These are phyloP conservation scores for Aplodontia rufa DNA, from an alignment of 2,113 vertebrate genomes.

Conservation along the genomic window DNA sequence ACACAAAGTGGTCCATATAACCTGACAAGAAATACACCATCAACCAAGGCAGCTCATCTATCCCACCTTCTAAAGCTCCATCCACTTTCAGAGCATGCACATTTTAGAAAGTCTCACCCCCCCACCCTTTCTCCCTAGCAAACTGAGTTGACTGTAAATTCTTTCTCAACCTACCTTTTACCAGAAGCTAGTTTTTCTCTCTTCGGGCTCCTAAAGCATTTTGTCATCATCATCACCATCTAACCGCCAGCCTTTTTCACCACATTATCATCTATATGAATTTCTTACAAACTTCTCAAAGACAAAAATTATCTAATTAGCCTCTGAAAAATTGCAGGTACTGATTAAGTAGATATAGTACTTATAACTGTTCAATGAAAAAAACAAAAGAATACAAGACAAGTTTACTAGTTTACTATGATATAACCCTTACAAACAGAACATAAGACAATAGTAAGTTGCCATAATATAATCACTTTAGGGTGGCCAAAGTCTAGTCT, in stretches of 20 bases:
- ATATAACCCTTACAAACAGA: not conserved
- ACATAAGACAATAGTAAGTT: not conserved
- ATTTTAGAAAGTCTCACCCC: not conserved
- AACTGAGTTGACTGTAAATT: not conserved
- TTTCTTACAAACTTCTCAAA: slow-evolving; percentile 25
- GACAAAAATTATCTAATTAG: not conserved
- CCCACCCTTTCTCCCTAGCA: not conserved
- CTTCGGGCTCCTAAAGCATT: slow-evolving; percentile 8
- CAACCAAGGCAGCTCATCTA: not conserved
- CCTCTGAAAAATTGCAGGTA: slow-evolving; percentile 25
- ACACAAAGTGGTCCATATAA: not conserved
- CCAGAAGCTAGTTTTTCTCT: not conserved
- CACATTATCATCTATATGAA: not conserved
- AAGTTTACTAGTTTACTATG: not conserved
- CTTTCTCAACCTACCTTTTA: not conserved
- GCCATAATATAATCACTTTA: not conserved
- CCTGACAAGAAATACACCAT: not conserved
- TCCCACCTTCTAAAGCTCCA: not conserved
- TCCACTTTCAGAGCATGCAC: not conserved
- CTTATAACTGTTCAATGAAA: slow-evolving; percentile 27
- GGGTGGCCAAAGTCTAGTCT: not conserved
- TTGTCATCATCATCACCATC: not conserved
- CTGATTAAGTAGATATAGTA: not conserved
- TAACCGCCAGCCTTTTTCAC: not conserved
- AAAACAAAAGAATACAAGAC: not conserved